Base-by-base conservation (phyloP, 2,888 invertebrate genomes). In the Cerastoderma edule region DNA sequence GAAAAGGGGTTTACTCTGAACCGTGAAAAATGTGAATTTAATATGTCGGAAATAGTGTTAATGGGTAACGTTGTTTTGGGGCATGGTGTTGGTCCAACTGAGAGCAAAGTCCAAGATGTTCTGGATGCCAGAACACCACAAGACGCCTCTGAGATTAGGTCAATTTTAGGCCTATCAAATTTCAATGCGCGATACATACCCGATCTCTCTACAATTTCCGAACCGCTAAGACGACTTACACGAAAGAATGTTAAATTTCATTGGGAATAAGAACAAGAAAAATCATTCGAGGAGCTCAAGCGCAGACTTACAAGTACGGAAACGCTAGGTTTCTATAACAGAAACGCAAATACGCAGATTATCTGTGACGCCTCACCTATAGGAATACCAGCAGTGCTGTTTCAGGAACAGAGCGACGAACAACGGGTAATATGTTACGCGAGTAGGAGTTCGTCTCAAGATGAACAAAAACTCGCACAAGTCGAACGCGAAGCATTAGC, bases 21-120 rank as follows among this genome's bases (percentile, higher is more conserved):
- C 56, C 22, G n/a, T 24, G 70, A 75, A 1, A 85, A 85, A 64
- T 84, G 82, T 69, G 28, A 80, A 69, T 83, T 85, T 57, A 72
- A 71, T 28, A 72, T 83, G 69, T 46, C 67, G 6, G 24, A 81
- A 32, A 44, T 78, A n/a, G 32, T 24, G 13, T 81, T 81, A 50
- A 76, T 81, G 73, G 75, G 75, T 13, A 66, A 79, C 66, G 27
- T 74, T 1, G 54, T 83, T 32, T 74, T 66, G 5, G 72, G 35
- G 13, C 32, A 63, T 13, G 80, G 80, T 13, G 77, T 83, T 0
- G 56, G 72, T 35, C 77, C 72, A 22, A 33, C 64, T 2, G 28
- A 78, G 13, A 35, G 22, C 13, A 71, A 79, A 46, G 71, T 83
- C 1, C 48, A 68, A 27, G 80, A 75, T 2, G 57, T 84, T 1